Evolutionary conservation across 2,888 invertebrate species (phyloP), one percentile per base, ranked within the genome.

Genomic region (Yponomeuta plumbellus): DNA sequence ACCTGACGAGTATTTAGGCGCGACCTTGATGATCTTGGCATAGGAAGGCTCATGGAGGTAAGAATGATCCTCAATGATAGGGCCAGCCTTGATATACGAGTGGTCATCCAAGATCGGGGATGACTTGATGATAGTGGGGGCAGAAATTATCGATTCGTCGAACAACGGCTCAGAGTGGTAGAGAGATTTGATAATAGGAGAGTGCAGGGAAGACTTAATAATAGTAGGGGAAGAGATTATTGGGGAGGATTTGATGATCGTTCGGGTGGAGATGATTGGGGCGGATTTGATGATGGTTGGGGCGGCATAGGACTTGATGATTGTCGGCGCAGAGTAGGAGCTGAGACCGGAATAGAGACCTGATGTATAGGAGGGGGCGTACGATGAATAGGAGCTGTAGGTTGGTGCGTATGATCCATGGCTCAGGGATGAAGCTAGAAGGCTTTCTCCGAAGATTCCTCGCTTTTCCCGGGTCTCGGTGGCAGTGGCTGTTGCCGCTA

Each of bases 381-480:
- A 58, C 21, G 58, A 17, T 17, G 61, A 2, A 17, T 21, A 61
- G 23, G 61, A 61, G 61, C 21, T 61, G 61, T 23, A 17, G 26
- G 61, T 2, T 11, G 58, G 21, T 13, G 44, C 44, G 17, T 44
- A 44, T 11, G 61, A 2, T 5, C 26, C 5, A n/a, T 61, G 34
- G 61, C 34, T 61, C 17, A 26, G n/a, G n/a, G 26, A 34, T 2
- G 34, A 34, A 34, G 34, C n/a, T 17, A 26, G 26, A 5, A 61
- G 61, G 61, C 10, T 3, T 26, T 61, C 61, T 1, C 61, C 61
- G 17, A 26, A 61, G 61, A 61, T 61, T 17, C 61, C 61, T 61
- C 61, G 61, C 61, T 61, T 61, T 17, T 34, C 61, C 0, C 61
- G 61, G 13, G 1, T 44, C 44, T 44, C 44, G 34, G 13, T n/a